Evolutionary conservation across 2,888 invertebrate species (phyloP).

Genomic region (Eugnorisma glareosa): DNA sequence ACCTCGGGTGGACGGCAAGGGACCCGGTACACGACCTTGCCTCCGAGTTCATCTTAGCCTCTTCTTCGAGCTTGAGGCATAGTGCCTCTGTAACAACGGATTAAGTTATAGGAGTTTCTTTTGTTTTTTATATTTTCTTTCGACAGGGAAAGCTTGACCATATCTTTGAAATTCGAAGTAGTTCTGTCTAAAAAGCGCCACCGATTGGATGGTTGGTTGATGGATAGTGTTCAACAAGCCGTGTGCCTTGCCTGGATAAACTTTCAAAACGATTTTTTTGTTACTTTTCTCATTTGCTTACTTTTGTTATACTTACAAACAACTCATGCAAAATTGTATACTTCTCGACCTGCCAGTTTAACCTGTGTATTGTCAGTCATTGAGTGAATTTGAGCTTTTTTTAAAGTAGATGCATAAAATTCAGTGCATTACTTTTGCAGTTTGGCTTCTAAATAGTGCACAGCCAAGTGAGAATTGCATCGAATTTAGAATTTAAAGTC

Average conservation of each 20-base stretch:
- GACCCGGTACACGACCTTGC: constrained; percentile 98
- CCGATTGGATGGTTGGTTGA: too few species aligned
- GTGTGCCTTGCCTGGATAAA: background rate
- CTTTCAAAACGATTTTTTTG: background rate
- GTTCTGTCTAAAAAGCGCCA: background rate
- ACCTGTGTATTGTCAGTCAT: background rate
- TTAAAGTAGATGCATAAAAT: background rate
- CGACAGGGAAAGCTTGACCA: background rate
- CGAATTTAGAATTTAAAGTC: background rate
- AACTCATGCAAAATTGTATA: background rate
- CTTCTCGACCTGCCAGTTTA: background rate
- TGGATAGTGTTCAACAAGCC: too few species aligned
- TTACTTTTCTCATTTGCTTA: background rate
- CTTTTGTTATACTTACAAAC: background rate
- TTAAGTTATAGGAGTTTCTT: background rate
- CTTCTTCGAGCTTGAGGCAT: constrained; percentile 96
- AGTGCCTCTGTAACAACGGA: constrained; percentile 92
- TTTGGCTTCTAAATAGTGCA: constrained; percentile 5
- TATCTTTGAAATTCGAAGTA: background rate
- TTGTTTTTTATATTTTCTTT: background rate
- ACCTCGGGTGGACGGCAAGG: constrained; percentile 98
- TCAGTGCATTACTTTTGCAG: background rate
- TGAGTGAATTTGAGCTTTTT: background rate
- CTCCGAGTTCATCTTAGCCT: constrained; percentile 97
- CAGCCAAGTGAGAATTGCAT: too few species aligned